A percentile compares a stretch with the other conserved stretches of the same genome.
Evolutionary conservation across 2,797 vertebrate genomes (phyloP).

Genomic region (Pseudochaenichthys georgianus): DNA sequence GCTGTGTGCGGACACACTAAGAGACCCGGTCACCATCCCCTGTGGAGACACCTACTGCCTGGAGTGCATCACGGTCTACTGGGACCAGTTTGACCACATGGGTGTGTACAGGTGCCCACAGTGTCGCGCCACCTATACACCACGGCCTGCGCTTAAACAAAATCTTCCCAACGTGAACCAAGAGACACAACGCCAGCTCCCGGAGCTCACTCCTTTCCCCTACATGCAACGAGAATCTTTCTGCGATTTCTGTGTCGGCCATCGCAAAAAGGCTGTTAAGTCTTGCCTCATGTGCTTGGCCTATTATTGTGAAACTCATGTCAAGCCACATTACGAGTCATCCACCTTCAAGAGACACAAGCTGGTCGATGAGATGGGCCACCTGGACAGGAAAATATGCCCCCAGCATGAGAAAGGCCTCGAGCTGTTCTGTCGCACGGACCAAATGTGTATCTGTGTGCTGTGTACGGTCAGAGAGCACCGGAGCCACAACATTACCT

Average conservation of each 20-base stretch:
- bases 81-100: conserved; percentile 85
- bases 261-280: conserved; percentile 82
- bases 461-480: conserved; percentile 87
- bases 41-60: conserved; percentile 91
- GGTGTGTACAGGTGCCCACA: conserved; percentile 87
- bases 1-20: conserved; percentile 84
- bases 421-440: conserved; percentile 87
- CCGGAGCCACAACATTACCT: conserved; percentile 83
- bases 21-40: conserved; percentile 85
- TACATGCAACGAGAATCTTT: conserved; percentile 81
- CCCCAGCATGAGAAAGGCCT: conserved; percentile 86
- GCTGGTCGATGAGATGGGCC: conserved; percentile 86
- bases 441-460: conserved; percentile 88
- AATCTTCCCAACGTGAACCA: conserved; percentile 80
- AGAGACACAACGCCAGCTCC: conserved; percentile 62
- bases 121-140: conserved; percentile 86
- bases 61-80: conserved; percentile 89
- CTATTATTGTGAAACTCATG: conserved; percentile 86
- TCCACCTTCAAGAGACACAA: conserved; percentile 88
- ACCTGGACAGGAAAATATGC: conserved; percentile 88
- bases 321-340: conserved; percentile 87
- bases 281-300: conserved; percentile 87
- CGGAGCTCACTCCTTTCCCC: conserved; percentile 70
- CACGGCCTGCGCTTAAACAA: conserved; percentile 83
- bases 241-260: conserved; percentile 88